Base-by-base conservation (phyloP, 2,888 invertebrate genomes). In the Prostheceraeus crozeri region DNA sequence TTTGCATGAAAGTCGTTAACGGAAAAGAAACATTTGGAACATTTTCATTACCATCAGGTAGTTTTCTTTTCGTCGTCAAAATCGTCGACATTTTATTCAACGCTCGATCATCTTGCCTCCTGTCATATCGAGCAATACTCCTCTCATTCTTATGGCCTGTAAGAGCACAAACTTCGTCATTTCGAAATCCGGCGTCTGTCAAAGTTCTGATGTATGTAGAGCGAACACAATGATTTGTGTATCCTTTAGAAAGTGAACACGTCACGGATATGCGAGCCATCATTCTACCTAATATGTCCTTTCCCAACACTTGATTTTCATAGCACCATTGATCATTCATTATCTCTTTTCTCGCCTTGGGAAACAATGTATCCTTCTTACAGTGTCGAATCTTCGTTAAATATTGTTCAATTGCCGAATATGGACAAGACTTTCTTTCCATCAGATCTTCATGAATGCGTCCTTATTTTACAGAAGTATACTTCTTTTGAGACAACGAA, bases 21-120 rank as follows among this genome's bases (percentile, higher is more conserved):
- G 40, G n/a, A n/a, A n/a, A n/a, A 40, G n/a, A 40, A 16, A 19
- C 40, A 40, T 40, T 40, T 4, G 40, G n/a, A 40, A 16, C 40
- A 40, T 40, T 40, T 40, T 40, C 14, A 40, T 40, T 14, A 40
- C 19, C 40, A 19, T 19, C 40, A 40, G 6, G n/a, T 14, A 19
- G 40, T 40, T 40, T 19, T 40, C 14, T 40, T 40, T 40, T n/a
- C 19, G 6, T 40, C 19, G 40, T 40, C 6, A 40, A 40, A 4
- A 40, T 19, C 6, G n/a, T 40, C 14, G 40, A 40, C n/a, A 8
- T 40, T 40, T 40, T 40, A 40, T 8, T 14, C 19, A 8, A 8
- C n/a, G 6, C 19, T 40, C n/a, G 6, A 8, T 8, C 40, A 16
- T 6, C 19, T 40, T 40, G n/a, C 19, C 40, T 40, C 19, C 19